Evolutionary conservation across 2,797 vertebrate species (phyloP).

Genomic region (Peromyscus eremicus): DNA sequence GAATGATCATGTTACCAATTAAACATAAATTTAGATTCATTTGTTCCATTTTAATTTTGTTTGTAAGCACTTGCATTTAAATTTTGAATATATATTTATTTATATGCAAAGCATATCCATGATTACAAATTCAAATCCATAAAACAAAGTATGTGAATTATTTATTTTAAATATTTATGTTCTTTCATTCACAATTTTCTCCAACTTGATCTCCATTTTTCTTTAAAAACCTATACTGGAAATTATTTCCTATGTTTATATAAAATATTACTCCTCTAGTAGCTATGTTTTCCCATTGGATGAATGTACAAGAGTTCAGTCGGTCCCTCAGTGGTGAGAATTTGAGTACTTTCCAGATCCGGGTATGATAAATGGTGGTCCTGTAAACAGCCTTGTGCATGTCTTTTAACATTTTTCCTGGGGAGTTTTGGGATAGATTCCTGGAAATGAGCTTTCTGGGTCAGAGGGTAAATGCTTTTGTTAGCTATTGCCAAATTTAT

Average conservation of each 20-base stretch:
- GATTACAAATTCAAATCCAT: conserved; percentile 47
- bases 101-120: conserved; percentile 37
- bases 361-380: conserved; percentile 49
- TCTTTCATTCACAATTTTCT: conserved; percentile 38
- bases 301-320: conserved; percentile 37
- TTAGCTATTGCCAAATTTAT: conserved; percentile 67
- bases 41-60: conserved; percentile 62
- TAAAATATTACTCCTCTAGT: conserved; percentile 44
- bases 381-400: conserved; percentile 55
- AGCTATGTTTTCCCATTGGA: conserved; percentile 41
- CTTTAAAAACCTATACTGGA: conserved; percentile 5
- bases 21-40: conserved; percentile 48
- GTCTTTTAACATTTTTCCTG: conserved; percentile 70
- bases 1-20: neutral
- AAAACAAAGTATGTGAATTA: neutral
- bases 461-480: conserved; percentile 70
- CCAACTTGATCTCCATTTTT: conserved; percentile 43
- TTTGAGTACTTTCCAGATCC: conserved; percentile 64
- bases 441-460: conserved; percentile 69
- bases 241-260: conserved; percentile 47
- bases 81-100: neutral
- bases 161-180: conserved; percentile 38
- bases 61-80: conserved; percentile 19
- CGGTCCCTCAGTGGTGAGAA: conserved; percentile 45
- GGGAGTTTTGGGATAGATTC: conserved; percentile 61